These are phyloP conservation scores for Prochilodus magdalenae DNA, from an alignment of 2,113 vertebrate genomes.

Conservation along the genomic window DNA sequence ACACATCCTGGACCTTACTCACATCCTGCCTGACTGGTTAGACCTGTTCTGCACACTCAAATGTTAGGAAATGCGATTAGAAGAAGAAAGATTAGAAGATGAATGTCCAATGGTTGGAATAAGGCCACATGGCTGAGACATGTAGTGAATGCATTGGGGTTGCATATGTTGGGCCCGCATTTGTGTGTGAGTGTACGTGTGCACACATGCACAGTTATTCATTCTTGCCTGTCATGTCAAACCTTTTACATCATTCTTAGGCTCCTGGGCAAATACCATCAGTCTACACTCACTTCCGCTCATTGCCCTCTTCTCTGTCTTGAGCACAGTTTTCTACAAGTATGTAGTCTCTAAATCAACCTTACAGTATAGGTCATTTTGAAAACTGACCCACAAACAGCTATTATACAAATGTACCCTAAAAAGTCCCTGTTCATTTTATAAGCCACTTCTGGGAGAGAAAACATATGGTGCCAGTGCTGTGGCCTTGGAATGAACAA, in stretches of 20 bases:
- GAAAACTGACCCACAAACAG: too few relatives aligned
- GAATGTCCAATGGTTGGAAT: neutral
- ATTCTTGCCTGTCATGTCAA: neutral
- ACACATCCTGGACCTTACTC: conserved; percentile 45
- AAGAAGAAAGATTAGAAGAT: neutral
- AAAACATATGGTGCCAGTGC: too few relatives aligned
- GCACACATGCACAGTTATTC: too few relatives aligned
- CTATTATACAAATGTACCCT: too few relatives aligned
- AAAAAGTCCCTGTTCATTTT: too few relatives aligned
- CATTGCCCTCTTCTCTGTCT: neutral
- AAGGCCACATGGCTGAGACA: neutral
- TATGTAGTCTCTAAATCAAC: neutral
- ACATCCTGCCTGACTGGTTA: conserved; percentile 46
- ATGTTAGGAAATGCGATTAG: neutral
- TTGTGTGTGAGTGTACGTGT: neutral
- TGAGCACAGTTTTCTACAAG: neutral
- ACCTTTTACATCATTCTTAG: neutral
- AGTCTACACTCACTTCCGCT: neutral
- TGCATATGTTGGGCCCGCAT: neutral
- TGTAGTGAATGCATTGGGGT: neutral
- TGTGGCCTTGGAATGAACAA: too few relatives aligned
- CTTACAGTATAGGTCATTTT: too few relatives aligned
- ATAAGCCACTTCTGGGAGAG: too few relatives aligned
- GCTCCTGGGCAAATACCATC: neutral
- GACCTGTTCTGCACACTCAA: conserved; percentile 34